Percentiles rank a stretch among this genome's conserved stretches.
Evolutionary conservation across 1,140 invertebrate species (phyloP).

Genomic region (Heterodera schachtii): DNA sequence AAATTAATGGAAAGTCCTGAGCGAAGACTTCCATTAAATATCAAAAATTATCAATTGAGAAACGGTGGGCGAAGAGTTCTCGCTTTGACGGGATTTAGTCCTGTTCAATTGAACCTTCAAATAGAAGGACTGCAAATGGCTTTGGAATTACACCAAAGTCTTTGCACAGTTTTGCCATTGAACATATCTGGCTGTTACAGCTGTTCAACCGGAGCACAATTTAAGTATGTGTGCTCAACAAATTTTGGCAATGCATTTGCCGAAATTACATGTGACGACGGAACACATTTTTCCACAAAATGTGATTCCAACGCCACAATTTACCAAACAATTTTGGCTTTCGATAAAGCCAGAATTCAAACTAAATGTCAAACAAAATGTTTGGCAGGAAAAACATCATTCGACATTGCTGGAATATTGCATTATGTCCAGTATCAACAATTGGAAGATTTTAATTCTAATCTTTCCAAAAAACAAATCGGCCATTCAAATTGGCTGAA

Average conservation of each 20-base stretch:
- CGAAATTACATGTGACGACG: conserved; percentile 2
- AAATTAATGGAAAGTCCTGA: not conserved
- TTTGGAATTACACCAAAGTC: not conserved
- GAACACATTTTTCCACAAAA: not conserved
- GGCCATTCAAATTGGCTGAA: too few species aligned
- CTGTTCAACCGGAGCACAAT: conserved; percentile 3
- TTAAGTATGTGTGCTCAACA: not conserved
- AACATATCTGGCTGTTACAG: not conserved
- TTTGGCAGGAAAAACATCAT: too few species aligned
- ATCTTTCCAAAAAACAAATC: too few species aligned
- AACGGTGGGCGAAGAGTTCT: not conserved
- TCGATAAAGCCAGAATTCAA: too few species aligned
- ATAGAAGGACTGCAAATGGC: not conserved
- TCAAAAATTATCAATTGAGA: not conserved
- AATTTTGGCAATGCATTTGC: not conserved
- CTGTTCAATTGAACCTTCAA: not conserved
- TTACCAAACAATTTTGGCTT: too few species aligned
- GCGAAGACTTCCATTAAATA: not conserved
- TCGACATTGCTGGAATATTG: too few species aligned
- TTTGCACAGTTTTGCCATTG: not conserved
- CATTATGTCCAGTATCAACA: too few species aligned
- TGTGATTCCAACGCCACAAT: not conserved
- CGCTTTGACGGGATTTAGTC: not conserved
- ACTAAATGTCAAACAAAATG: too few species aligned
- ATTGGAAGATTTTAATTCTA: too few species aligned